A percentile compares a stretch with the other conserved stretches of the same genome.
Conservation (phyloP, 37 sponge, comb jelly and placozoan species). For the Bolinopsis microptera region DNA sequence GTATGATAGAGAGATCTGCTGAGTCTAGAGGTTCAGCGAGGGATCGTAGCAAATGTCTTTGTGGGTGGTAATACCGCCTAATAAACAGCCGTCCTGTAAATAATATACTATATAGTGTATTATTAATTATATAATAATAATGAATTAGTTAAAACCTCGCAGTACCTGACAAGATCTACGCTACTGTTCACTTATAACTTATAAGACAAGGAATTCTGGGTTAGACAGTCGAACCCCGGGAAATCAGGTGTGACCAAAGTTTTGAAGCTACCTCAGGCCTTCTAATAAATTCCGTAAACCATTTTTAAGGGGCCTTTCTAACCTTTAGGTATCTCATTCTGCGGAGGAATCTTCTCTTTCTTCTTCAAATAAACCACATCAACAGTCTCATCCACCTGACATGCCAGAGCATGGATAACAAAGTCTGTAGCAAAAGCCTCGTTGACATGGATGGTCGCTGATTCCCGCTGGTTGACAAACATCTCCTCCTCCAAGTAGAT, state of each 20-base stretch:
- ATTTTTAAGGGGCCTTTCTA: no score
- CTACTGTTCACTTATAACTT: no score
- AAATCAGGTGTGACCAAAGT: no score
- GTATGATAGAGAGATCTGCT: conserved; percentile 2
- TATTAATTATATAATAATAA: no score
- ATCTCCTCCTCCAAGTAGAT: conserved; percentile 45
- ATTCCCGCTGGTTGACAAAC: conserved; percentile 11
- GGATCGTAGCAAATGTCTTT: neutral
- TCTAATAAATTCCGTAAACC: no score
- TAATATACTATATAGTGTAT: no score
- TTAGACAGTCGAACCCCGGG: no score
- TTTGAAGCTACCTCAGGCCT: no score
- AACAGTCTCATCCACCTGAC: neutral
- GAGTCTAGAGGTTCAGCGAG: neutral
- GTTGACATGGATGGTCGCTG: conserved; percentile 7
- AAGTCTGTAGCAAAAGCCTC: conserved; percentile 48
- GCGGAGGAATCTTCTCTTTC: conserved; percentile 45
- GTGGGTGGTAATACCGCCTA: conserved; percentile 23
- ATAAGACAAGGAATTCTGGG: no score
- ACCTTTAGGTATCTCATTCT: conserved; percentile 25
- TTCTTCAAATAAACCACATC: conserved; percentile 26
- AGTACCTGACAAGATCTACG: no score
- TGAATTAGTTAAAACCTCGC: no score
- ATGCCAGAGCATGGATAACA: neutral
- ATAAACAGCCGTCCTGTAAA: conserved; percentile 23